These are phyloP conservation scores for Tridacna gigas DNA, from an alignment of 2,888 invertebrate genomes.

Conservation along the genomic window DNA sequence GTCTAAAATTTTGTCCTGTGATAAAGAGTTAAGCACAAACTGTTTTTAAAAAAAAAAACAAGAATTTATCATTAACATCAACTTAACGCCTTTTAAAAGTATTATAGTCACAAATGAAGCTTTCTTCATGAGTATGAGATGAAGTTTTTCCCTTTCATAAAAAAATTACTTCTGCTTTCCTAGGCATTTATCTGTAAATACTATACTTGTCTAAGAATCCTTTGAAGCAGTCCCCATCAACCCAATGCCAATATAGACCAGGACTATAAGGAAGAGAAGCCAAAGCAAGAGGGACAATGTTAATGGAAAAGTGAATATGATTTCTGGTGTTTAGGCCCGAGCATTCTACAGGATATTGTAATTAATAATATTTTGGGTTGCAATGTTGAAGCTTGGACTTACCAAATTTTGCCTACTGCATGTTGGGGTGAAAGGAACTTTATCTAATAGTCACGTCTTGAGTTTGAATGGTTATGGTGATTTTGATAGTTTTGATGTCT, in stretches of 20 bases:
- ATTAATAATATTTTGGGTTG: constrained; percentile 24
- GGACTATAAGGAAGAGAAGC: constrained; percentile 8
- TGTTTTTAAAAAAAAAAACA: too few species aligned
- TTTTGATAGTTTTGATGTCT: constrained; percentile 71
- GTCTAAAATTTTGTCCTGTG: too few species aligned
- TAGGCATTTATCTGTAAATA: too few species aligned
- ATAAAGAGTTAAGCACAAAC: too few species aligned
- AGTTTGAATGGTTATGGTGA: constrained; percentile 73
- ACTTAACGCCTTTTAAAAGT: too few species aligned
- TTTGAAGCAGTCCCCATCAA: neutral
- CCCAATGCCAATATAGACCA: neutral
- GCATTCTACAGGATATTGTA: constrained; percentile 34
- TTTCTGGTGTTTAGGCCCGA: constrained; percentile 13
- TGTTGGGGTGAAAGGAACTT: constrained; percentile 46
- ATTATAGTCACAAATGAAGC: too few species aligned
- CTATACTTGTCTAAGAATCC: neutral
- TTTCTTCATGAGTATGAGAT: too few species aligned
- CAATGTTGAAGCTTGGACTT: constrained; percentile 35
- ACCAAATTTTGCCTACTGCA: constrained; percentile 49
- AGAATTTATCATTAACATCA: too few species aligned
- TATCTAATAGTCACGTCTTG: constrained; percentile 78
- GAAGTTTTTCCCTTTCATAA: too few species aligned
- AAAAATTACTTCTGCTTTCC: too few species aligned
- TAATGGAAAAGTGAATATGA: constrained; percentile 12
- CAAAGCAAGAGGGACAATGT: constrained; percentile 23